Evolutionary conservation across 35 echinoderm and acorn worm species (phyloP).

Genomic region (Stichopus chloronotus): DNA sequence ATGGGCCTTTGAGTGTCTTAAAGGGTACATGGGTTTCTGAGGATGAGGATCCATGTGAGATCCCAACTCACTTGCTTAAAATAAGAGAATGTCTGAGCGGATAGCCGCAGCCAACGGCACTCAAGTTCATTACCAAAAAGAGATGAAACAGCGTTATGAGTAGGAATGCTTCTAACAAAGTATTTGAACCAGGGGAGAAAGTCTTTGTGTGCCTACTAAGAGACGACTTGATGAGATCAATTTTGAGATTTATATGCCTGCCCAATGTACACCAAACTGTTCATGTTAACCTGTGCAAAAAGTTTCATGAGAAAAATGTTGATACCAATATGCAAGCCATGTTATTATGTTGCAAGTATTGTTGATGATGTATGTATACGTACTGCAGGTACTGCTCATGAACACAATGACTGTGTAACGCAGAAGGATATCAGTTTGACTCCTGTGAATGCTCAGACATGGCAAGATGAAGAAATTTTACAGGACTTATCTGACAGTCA

Average conservation of each 20-base stretch:
- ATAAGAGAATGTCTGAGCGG: slow-evolving; percentile 34
- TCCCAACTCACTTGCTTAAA: background rate
- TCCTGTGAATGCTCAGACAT: background rate
- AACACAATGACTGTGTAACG: background rate
- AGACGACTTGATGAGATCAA: slow-evolving; percentile 40
- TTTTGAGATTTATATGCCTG: background rate
- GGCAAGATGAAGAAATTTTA: background rate
- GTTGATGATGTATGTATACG: background rate
- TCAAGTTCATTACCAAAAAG: background rate
- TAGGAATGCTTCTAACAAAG: background rate
- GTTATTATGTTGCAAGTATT: background rate
- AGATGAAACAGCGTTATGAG: too few species aligned
- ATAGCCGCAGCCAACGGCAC: slow-evolving; percentile 1
- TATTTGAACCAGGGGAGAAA: slow-evolving; percentile 51
- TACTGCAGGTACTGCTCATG: background rate
- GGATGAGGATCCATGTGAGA: slow-evolving; percentile 28
- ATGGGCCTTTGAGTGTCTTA: background rate
- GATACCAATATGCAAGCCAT: background rate
- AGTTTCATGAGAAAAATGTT: background rate
- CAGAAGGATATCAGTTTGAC: background rate
- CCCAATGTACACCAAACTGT: background rate
- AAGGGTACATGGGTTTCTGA: background rate
- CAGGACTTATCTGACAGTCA: background rate
- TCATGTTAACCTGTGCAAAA: slow-evolving; percentile 24
- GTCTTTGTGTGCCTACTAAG: slow-evolving; percentile 51